Conservation (phyloP, 2,797 vertebrate species). For the Thamnophis elegans region DNA sequence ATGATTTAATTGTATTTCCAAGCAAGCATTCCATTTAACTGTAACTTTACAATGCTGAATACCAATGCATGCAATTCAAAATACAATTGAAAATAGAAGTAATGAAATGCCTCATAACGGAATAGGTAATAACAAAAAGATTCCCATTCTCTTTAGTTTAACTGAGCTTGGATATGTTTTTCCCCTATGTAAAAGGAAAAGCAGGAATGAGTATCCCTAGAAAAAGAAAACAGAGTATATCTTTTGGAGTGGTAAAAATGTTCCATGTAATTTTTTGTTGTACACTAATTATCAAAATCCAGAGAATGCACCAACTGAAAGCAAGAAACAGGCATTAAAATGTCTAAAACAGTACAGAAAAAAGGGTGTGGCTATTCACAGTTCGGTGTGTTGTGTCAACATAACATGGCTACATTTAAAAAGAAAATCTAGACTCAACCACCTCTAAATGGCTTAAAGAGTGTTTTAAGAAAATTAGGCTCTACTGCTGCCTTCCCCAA, state of each 20-base stretch:
- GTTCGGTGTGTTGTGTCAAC: conserved; percentile 12
- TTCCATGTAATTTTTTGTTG: conserved; percentile 16
- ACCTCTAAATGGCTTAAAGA: neutral
- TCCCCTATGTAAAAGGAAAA: conserved; percentile 23
- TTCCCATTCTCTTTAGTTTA: conserved; percentile 18
- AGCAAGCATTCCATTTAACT: neutral
- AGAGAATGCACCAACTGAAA: neutral
- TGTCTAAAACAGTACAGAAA: neutral
- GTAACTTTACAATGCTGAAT: neutral
- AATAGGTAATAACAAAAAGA: conserved; percentile 22
- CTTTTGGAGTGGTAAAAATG: conserved; percentile 2
- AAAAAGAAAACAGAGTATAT: neutral
- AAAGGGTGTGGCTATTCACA: neutral
- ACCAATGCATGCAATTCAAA: conserved; percentile 5
- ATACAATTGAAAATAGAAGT: neutral
- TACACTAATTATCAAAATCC: neutral
- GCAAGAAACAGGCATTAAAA: neutral
- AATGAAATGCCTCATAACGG: neutral
- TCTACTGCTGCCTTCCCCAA: neutral
- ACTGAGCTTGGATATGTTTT: conserved; percentile 16
- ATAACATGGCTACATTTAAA: conserved; percentile 3
- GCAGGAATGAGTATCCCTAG: conserved; percentile 3
- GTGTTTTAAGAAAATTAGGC: conserved; percentile 4
- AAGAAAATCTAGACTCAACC: neutral
- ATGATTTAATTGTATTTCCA: neutral